These are phyloP conservation scores for Caenorhabditis doughertyi DNA, from an alignment of 2,888 invertebrate species.

Conservation along the genomic window DNA sequence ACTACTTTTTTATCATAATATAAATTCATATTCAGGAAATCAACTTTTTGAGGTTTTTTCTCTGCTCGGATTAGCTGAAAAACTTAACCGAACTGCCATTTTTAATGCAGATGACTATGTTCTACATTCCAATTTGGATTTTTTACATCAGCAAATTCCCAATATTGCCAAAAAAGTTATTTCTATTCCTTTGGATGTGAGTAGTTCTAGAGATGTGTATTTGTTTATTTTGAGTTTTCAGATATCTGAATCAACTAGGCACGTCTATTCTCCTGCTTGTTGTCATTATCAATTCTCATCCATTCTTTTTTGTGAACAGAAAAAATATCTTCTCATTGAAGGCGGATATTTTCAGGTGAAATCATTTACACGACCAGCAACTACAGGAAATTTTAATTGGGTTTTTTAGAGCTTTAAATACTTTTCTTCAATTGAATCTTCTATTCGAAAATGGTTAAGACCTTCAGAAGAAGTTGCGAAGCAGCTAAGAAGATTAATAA, in stretches of 20 bases:
- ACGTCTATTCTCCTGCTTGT: conserved; percentile 24
- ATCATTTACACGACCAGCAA: not conserved
- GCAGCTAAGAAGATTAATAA: not conserved
- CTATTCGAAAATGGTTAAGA: conserved; percentile 34
- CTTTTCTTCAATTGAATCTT: conserved; percentile 25
- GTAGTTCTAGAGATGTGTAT: no score
- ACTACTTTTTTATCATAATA: not conserved
- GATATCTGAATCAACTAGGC: conserved; percentile 21
- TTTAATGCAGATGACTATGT: conserved; percentile 46
- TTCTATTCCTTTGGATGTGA: conserved; percentile 39
- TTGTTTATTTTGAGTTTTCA: not conserved
- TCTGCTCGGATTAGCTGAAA: conserved; percentile 45
- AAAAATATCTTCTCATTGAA: conserved; percentile 27
- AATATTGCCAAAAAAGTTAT: conserved; percentile 3
- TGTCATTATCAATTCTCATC: conserved; percentile 37
- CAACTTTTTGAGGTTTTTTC: conserved; percentile 57
- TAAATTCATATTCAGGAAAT: conserved; percentile 34
- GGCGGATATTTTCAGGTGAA: conserved; percentile 57
- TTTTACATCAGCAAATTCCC: conserved; percentile 15
- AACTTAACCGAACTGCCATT: conserved; percentile 53
- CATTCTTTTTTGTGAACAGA: conserved; percentile 38
- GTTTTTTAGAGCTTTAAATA: conserved; percentile 66
- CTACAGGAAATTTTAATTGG: no score
- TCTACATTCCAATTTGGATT: conserved; percentile 9
- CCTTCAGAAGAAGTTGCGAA: conserved; percentile 7